Conservation (phyloP, 2,113 vertebrate genomes). For the Fulmarus glacialis region DNA sequence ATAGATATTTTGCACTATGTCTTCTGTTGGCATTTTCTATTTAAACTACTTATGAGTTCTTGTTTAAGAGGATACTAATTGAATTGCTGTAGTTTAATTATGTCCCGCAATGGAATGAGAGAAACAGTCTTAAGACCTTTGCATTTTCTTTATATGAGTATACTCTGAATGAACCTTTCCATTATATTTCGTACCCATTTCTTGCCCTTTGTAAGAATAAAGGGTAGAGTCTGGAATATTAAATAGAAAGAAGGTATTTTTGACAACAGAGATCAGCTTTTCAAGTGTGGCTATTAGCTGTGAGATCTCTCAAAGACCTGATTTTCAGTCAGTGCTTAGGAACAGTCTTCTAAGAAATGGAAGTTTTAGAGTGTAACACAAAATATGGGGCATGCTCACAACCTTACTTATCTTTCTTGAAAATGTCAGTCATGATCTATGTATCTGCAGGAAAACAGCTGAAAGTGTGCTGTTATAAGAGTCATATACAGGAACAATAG, state of each 20-base stretch:
- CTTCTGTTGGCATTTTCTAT: slow-evolving; percentile 10
- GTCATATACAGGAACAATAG: not conserved
- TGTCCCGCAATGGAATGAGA: not conserved
- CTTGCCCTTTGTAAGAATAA: not conserved
- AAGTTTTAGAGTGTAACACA: not conserved
- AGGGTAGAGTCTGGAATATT: not conserved
- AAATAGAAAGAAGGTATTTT: not conserved
- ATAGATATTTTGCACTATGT: not conserved
- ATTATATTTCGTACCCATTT: not conserved
- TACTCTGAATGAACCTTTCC: not conserved
- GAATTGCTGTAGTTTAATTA: slow-evolving; percentile 26
- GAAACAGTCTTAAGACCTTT: not conserved
- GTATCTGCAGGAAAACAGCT: not conserved
- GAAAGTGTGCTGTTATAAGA: not conserved
- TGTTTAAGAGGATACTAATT: slow-evolving; percentile 22
- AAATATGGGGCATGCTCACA: not conserved
- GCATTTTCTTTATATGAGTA: not conserved
- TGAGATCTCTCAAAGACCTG: not conserved
- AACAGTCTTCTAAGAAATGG: not conserved
- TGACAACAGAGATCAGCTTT: not conserved
- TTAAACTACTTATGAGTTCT: not conserved
- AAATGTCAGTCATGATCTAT: not conserved
- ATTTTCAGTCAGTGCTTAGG: not conserved
- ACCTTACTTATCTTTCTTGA: not conserved
- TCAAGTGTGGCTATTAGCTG: not conserved